These are phyloP conservation scores for Smutsia gigantea DNA, from an alignment of 2,797 vertebrate species.

Conservation along the genomic window DNA sequence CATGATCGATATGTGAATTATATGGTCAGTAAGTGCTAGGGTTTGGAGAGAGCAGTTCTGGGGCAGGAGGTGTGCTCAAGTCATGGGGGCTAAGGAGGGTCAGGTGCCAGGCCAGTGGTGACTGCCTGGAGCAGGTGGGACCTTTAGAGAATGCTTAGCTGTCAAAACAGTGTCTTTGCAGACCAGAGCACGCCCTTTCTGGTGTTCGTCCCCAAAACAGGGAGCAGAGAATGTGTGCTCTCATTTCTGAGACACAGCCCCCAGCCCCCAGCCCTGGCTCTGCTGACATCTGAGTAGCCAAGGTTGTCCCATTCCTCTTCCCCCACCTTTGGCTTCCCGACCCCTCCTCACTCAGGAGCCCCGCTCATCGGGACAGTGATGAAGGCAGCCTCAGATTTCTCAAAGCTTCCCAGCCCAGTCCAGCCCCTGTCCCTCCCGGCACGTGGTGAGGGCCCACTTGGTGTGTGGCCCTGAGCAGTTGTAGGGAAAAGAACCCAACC, in stretches of 20 bases:
- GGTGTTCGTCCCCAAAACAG: background rate
- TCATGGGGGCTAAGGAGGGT: background rate
- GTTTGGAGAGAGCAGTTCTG: background rate
- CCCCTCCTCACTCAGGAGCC: no score
- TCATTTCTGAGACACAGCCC: background rate
- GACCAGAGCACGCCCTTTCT: background rate
- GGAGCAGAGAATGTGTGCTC: background rate
- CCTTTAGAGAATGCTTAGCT: background rate
- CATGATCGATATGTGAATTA: background rate
- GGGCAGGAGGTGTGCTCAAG: background rate
- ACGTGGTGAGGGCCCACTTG: background rate
- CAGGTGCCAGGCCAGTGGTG: background rate
- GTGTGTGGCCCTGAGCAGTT: background rate
- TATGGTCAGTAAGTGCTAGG: background rate
- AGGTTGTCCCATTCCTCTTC: no score
- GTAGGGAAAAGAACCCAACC: background rate
- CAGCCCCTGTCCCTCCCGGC: background rate
- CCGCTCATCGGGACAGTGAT: no score
- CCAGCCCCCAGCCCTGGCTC: accelerated
- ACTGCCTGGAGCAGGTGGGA: background rate
- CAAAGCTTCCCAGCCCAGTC: background rate
- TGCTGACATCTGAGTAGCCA: no score
- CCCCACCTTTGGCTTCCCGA: background rate
- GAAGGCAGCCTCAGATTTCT: background rate
- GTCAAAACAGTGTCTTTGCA: background rate